A percentile compares a stretch with the other conserved stretches of the same genome.
Conservation (phyloP, 2,113 vertebrate species). For the Scopus umbretta region DNA sequence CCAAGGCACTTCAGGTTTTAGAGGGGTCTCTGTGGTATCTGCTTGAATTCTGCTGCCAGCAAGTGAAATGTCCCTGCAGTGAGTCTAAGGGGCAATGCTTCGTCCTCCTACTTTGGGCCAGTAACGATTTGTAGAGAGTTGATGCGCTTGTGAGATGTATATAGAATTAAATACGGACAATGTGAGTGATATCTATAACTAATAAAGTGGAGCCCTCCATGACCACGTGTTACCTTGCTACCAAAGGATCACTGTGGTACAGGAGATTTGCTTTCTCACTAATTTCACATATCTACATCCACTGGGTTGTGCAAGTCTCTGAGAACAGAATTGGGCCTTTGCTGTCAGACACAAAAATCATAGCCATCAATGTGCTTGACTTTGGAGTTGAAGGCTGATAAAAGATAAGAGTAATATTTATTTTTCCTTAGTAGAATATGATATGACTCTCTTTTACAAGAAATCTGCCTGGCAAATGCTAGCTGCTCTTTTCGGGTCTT, state of each 20-base stretch:
- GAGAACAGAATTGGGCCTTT: neutral
- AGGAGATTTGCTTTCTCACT: neutral
- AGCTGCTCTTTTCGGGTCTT: neutral
- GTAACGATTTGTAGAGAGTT: neutral
- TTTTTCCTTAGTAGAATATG: neutral
- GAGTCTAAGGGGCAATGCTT: neutral
- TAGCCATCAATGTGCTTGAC: fast-evolving
- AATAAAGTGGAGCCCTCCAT: neutral
- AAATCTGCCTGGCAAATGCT: neutral
- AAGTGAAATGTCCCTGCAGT: neutral
- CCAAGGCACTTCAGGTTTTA: neutral
- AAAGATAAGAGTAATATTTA: neutral
- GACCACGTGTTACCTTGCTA: fast-evolving
- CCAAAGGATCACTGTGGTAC: neutral
- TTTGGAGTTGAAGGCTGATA: neutral
- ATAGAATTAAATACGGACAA: neutral
- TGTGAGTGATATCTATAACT: fast-evolving
- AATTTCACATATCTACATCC: neutral
- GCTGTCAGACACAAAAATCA: neutral
- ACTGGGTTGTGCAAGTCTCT: neutral
- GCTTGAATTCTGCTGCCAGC: neutral
- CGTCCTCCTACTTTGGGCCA: fast-evolving
- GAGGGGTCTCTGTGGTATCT: neutral
- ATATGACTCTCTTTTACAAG: neutral
- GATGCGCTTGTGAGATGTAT: fast-evolving